phyloP scores from a whole-genome alignment of 2,888 invertebrate genomes.

The Sturmia bella region DNA sequence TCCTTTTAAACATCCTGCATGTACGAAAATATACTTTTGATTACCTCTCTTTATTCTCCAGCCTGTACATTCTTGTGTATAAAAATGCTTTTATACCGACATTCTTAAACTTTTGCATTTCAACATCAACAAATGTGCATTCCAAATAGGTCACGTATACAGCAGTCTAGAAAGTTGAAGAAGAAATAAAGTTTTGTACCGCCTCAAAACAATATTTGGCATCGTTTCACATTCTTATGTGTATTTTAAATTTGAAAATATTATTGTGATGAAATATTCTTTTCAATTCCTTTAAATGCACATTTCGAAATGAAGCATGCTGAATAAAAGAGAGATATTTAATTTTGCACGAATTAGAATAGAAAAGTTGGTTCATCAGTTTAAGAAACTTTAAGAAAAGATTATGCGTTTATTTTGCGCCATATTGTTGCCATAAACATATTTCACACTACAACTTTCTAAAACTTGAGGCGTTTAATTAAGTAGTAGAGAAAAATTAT shows the following conservation, averaged over 20 bases:
- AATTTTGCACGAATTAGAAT: no score
- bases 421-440: no score
- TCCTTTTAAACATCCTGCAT: slow-evolving; percentile 29
- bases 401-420: no score
- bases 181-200: slow-evolving; percentile 6
- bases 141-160: slow-evolving; percentile 16
- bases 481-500: no score
- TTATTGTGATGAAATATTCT: background rate
- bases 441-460: no score
- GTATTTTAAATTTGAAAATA: background rate
- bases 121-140: slow-evolving; percentile 12
- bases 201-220: background rate
- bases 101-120: slow-evolving; percentile 21
- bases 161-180: slow-evolving; percentile 3
- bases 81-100: background rate
- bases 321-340: no score
- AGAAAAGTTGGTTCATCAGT: no score
- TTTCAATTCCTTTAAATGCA: background rate
- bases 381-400: no score
- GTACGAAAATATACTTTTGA: slow-evolving; percentile 27
- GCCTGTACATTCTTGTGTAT: background rate
- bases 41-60: slow-evolving; percentile 46
- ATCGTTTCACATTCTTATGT: background rate
- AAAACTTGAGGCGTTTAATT: no score
- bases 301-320: no score